Evolutionary conservation across 1,140 invertebrate genomes (phyloP), one percentile per base, ranked within the genome.

Genomic region (Argopecten irradians): DNA sequence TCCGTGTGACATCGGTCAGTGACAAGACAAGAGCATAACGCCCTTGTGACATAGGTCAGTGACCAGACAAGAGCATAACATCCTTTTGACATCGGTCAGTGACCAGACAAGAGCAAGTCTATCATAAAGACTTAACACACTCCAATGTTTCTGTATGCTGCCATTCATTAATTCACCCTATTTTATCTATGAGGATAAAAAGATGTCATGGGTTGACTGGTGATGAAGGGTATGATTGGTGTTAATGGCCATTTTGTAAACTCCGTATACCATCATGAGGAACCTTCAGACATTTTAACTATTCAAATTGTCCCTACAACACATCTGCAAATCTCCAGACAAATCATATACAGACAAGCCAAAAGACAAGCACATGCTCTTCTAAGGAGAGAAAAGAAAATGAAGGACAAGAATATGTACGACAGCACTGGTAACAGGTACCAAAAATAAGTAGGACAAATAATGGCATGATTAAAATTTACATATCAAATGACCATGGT

Each of bases 401-500:
- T 71, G 5, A 22, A 71, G 28, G n/a, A 71, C 55, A 71, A 71
- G 55, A 71, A 28, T 71, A 71, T 71, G 55, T 71, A 71, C 28
- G 28, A 71, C 55, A 71, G n/a, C 55, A 71, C 55, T 71, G 55
- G 55, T 71, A 71, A 28, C 55, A 28, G 1, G 16, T 71, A 71
- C 55, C 55, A 71, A 71, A 28, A n/a, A 11, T 71, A 71, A 71
- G 55, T 71, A 71, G 55, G 55, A 71, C 55, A 71, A 28, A 71
- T 71, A 11, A 71, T 71, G 55, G 28, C 55, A 71, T n/a, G 22
- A 71, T 71, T 71, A 71, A 71, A 71, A 71, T 71, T 22, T 71
- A 71, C 55, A 71, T 71, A 71, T 71, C 55, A 71, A 71, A 71
- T 71, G 55, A 71, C 22, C n/a, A 28, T 71, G 55, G n/a, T 71